A percentile compares a stretch with the other conserved stretches of the same genome.
These are phyloP conservation scores for Coecobrya sp. DNA, from an alignment of 2,888 invertebrate species.

Conservation along the genomic window DNA sequence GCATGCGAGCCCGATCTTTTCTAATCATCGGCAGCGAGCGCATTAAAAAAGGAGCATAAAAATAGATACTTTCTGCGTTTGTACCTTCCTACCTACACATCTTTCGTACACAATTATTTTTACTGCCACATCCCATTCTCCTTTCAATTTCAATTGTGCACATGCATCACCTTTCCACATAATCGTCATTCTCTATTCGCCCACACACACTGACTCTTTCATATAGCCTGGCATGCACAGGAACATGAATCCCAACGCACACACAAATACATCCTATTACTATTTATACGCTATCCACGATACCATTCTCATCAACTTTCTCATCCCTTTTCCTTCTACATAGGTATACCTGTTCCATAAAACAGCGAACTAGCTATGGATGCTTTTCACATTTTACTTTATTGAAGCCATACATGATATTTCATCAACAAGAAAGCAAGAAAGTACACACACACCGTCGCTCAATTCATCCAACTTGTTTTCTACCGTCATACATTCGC, in stretches of 20 bases:
- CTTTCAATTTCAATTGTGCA: constrained; percentile 36
- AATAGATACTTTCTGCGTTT: neutral
- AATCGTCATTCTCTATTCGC: constrained; percentile 53
- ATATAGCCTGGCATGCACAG: neutral
- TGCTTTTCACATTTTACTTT: constrained; percentile 12
- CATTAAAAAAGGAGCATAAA: constrained; percentile 15
- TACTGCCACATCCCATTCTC: neutral
- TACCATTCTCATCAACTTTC: constrained; percentile 47
- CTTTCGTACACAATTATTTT: neutral
- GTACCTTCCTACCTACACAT: constrained; percentile 26
- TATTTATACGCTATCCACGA: constrained; percentile 37
- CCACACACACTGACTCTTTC: constrained; percentile 21
- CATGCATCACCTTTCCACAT: constrained; percentile 58
- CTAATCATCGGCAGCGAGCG: constrained; percentile 20
- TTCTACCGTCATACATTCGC: constrained; percentile 10
- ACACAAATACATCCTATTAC: constrained; percentile 22
- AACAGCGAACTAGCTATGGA: neutral
- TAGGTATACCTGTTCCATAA: constrained; percentile 18
- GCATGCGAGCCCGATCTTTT: constrained; percentile 84
- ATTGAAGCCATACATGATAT: constrained; percentile 21
- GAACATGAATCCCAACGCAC: neutral
- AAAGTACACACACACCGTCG: neutral
- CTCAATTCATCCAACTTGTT: constrained; percentile 37
- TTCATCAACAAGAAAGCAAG: constrained; percentile 27
- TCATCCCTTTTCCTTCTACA: constrained; percentile 46